These are phyloP conservation scores for Aporophyla lueneburgensis DNA, from an alignment of 2,888 invertebrate genomes.

Conservation along the genomic window DNA sequence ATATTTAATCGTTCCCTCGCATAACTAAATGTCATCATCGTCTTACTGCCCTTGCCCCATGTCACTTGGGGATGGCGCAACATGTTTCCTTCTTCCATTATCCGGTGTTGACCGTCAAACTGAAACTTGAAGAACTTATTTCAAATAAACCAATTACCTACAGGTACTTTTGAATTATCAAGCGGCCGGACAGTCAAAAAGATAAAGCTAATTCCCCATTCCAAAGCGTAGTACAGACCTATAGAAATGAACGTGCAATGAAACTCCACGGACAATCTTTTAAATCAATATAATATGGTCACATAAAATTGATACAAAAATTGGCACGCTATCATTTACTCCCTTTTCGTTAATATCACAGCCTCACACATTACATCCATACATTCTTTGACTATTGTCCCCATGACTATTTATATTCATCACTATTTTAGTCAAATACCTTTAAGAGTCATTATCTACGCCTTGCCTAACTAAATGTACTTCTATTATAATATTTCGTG, in stretches of 20 bases:
- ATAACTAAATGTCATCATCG: background rate
- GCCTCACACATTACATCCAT: background rate
- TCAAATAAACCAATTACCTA: no score
- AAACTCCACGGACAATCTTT: no score
- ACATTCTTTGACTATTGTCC: background rate
- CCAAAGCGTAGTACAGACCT: no score
- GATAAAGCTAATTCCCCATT: no score
- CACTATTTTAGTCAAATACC: background rate
- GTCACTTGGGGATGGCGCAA: background rate
- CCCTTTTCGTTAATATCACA: background rate
- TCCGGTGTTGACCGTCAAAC: background rate
- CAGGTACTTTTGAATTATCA: no score
- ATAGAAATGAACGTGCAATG: no score
- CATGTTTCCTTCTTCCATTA: background rate
- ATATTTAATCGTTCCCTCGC: constrained; percentile 25
- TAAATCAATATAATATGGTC: no score
- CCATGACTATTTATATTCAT: background rate
- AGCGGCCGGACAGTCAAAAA: no score
- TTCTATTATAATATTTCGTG: background rate
- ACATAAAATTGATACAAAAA: no score
- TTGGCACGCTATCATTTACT: background rate
- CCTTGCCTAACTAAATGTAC: constrained; percentile 5
- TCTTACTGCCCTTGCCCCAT: background rate
- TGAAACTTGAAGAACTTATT: no score
- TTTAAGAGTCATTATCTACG: background rate